phyloP scores from a whole-genome alignment of 2,797 vertebrate genomes.

The Notamacropus eugenii region DNA sequence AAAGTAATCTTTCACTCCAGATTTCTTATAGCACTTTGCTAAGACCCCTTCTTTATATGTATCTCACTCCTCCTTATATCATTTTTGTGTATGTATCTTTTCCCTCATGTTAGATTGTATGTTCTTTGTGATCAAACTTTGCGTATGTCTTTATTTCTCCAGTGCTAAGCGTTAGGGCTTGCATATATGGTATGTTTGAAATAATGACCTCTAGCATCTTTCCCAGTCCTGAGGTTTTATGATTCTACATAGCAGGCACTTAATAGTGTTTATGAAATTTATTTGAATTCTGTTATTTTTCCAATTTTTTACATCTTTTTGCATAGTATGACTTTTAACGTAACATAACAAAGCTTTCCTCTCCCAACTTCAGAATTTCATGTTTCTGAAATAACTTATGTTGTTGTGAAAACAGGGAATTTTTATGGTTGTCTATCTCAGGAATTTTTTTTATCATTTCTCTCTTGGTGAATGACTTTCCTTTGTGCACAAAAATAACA shows the following conservation, averaged over 20 bases:
- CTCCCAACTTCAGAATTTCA: slow-evolving; percentile 22
- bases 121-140: neutral
- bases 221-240: slow-evolving; percentile 6
- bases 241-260: slow-evolving; percentile 29
- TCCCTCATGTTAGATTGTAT: neutral
- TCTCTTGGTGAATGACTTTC: neutral
- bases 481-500: neutral
- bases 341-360: neutral
- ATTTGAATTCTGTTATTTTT: slow-evolving; percentile 53
- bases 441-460: slow-evolving; percentile 52
- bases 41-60: neutral
- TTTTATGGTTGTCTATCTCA: slow-evolving; percentile 47
- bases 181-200: neutral
- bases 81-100: neutral
- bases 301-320: neutral
- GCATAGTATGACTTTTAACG: slow-evolving; percentile 53
- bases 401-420: slow-evolving; percentile 34
- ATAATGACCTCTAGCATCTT: neutral
- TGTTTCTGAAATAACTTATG: slow-evolving; percentile 42
- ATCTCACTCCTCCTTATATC: neutral
- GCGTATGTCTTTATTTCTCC: neutral
- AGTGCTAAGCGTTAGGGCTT: neutral
- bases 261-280: slow-evolving; percentile 40
- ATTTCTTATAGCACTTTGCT: neutral
- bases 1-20: neutral